Conservation (phyloP, 2,888 invertebrate genomes). For the Belgica antarctica region DNA sequence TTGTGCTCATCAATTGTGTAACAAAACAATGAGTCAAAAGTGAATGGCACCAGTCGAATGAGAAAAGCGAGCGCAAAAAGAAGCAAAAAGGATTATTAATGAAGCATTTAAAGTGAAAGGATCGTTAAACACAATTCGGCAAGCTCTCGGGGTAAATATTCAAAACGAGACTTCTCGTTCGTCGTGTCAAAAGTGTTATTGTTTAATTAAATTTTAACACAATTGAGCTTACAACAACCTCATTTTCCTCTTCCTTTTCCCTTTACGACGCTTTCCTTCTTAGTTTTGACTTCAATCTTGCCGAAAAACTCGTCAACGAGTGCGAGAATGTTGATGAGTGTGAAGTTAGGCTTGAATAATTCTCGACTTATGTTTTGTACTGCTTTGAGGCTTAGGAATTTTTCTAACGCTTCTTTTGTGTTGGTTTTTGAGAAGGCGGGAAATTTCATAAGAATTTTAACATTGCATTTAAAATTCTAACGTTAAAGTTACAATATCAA, state of each 20-base stretch:
- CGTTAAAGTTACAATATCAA: no score
- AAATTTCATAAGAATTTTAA: no score
- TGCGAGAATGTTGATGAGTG: not conserved
- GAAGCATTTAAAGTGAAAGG: constrained; percentile 43
- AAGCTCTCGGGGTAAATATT: constrained; percentile 41
- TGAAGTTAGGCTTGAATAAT: no score
- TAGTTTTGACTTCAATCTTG: constrained; percentile 6
- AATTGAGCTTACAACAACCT: constrained; percentile 3
- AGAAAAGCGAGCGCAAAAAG: not conserved
- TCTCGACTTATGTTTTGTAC: no score
- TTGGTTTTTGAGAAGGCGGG: no score
- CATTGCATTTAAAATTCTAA: no score
- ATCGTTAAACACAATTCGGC: constrained; percentile 33
- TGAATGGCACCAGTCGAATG: not conserved
- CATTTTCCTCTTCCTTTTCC: not conserved
- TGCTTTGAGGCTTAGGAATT: no score
- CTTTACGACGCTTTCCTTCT: no score
- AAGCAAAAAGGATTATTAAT: constrained; percentile 40
- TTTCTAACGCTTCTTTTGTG: no score
- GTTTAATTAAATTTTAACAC: constrained; percentile 40
- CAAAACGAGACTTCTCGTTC: not conserved
- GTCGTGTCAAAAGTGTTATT: constrained; percentile 30
- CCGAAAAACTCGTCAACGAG: not conserved
- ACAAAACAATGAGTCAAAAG: constrained; percentile 33
- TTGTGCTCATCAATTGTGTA: constrained; percentile 23